A percentile compares a stretch with the other conserved stretches of the same genome.
Evolutionary conservation across 2,888 invertebrate genomes (phyloP).

Genomic region (Pristionchus fissidentatus): DNA sequence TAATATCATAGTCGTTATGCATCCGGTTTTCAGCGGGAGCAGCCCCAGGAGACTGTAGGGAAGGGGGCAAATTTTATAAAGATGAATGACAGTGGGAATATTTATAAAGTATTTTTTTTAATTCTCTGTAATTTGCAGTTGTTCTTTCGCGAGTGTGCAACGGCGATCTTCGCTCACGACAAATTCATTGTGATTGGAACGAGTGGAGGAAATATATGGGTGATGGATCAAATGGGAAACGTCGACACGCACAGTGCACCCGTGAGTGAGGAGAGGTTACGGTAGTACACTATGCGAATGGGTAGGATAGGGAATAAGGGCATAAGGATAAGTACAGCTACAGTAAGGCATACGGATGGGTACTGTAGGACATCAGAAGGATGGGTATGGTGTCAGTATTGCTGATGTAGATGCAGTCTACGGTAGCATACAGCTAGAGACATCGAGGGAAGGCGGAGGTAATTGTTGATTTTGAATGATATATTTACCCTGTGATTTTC

Average conservation of each 20-base stretch:
- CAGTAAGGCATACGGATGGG: not conserved
- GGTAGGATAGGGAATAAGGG: not conserved
- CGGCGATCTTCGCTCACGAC: conserved; percentile 71
- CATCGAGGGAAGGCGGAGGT: too few species aligned
- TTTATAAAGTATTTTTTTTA: not conserved
- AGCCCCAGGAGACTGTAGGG: too few species aligned
- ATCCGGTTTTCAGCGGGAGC: too few species aligned
- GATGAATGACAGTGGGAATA: too few species aligned
- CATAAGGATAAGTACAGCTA: not conserved
- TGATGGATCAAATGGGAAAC: conserved; percentile 72
- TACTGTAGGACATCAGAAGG: too few species aligned
- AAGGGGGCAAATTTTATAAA: too few species aligned
- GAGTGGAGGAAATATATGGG: conserved; percentile 63
- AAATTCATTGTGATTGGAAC: conserved; percentile 74
- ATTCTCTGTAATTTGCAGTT: conserved; percentile 52
- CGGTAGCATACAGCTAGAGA: too few species aligned
- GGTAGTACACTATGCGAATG: not conserved
- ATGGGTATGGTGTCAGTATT: too few species aligned
- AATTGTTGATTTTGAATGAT: too few species aligned
- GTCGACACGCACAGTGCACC: conserved; percentile 63
- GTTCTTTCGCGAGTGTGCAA: conserved; percentile 63
- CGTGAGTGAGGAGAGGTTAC: conserved; percentile 46
- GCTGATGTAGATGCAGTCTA: too few species aligned
- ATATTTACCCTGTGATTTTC: too few species aligned
- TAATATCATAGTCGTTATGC: too few species aligned